Conservation (phyloP, 2,797 vertebrate genomes). For the Pyrocephalus nanus region DNA sequence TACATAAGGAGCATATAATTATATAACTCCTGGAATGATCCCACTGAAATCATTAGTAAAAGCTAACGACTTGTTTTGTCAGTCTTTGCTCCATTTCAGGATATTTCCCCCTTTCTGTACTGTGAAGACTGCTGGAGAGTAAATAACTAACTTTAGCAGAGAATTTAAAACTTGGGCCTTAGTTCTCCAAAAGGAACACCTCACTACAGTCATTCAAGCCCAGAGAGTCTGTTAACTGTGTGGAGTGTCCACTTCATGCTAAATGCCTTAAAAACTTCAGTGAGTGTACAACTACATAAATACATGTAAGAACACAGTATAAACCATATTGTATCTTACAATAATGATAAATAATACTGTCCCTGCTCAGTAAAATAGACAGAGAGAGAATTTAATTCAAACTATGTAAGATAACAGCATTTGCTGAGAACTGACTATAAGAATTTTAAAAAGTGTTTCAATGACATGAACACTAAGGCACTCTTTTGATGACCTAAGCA, state of each 20-base stretch:
- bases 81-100: not conserved
- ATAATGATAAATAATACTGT: not conserved
- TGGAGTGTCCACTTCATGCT: rapidly evolving
- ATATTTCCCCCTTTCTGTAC: not conserved
- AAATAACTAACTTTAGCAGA: not conserved
- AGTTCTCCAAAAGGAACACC: not conserved
- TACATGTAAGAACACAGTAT: not conserved
- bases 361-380: not conserved
- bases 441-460: not conserved
- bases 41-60: not conserved
- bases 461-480: not conserved
- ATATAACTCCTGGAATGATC: not conserved
- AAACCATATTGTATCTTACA: not conserved
- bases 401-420: not conserved
- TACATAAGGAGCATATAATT: not conserved
- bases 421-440: not conserved
- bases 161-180: not conserved
- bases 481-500: not conserved
- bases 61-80: not conserved
- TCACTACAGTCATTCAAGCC: not conserved
- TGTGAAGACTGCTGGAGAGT: not conserved
- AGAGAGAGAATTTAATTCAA: not conserved
- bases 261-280: not conserved
- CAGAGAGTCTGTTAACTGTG: not conserved
- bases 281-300: not conserved